Percentiles rank a stretch among this genome's conserved stretches.
Evolutionary conservation across 2,113 vertebrate species (phyloP).

Genomic region (Jacana jacana): DNA sequence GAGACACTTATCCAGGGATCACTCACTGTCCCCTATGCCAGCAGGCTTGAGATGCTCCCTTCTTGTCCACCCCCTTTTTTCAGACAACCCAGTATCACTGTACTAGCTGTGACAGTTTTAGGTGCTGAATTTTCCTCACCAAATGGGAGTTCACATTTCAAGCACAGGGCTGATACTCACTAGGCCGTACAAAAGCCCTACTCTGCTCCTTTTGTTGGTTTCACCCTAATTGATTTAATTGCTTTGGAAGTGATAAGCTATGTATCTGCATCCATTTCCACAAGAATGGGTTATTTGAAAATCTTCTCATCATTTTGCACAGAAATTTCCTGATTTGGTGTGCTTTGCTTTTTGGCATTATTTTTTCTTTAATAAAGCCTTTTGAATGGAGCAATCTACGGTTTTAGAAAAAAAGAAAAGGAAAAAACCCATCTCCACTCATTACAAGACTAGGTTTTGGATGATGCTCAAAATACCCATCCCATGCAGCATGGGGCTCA

Average conservation of each 20-base stretch:
- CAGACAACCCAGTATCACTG: accelerated
- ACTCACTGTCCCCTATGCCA: accelerated
- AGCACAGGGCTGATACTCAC: neutral
- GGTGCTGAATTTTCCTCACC: neutral
- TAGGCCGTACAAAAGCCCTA: neutral
- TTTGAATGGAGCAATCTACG: neutral
- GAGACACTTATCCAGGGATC: neutral
- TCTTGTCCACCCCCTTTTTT: neutral
- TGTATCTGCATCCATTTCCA: neutral
- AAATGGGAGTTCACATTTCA: neutral
- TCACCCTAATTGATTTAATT: neutral
- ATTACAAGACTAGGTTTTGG: neutral
- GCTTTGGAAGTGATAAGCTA: neutral
- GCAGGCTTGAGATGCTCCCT: neutral
- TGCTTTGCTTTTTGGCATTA: neutral
- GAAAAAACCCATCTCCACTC: neutral
- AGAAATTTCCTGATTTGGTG: neutral
- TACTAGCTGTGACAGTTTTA: neutral
- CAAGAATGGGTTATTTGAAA: neutral
- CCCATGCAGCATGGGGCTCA: neutral
- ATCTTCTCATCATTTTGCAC: neutral
- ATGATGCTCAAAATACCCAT: neutral
- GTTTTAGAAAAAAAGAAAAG: neutral
- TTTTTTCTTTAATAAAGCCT: neutral
- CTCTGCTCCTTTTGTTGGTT: neutral